Evolutionary conservation across 2,797 vertebrate species (phyloP).

Genomic region (Thalassophryne amazonica): DNA sequence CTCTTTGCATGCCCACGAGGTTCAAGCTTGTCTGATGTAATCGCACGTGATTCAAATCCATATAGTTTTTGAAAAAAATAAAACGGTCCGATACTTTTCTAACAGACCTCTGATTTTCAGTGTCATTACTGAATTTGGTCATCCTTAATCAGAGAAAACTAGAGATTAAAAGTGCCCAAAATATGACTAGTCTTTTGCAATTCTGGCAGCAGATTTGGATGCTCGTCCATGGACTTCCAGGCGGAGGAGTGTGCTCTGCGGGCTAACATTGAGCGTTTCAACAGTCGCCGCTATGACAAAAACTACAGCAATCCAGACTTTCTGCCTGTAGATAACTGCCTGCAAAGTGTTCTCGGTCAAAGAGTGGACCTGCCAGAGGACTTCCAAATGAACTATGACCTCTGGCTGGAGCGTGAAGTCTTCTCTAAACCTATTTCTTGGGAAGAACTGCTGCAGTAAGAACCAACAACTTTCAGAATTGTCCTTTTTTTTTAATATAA

Average conservation of each 20-base stretch:
- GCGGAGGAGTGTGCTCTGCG: slow-evolving; percentile 94
- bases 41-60: too few species aligned
- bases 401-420: slow-evolving; percentile 96
- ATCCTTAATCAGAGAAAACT: too few species aligned
- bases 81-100: too few species aligned
- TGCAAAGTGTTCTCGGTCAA: slow-evolving; percentile 94
- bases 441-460: slow-evolving; percentile 90
- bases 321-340: slow-evolving; percentile 93
- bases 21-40: too few species aligned
- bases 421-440: slow-evolving; percentile 96
- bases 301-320: slow-evolving; percentile 85
- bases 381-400: slow-evolving; percentile 93
- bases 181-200: background rate
- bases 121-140: too few species aligned
- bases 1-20: too few species aligned
- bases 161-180: background rate
- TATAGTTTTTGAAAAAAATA: too few species aligned
- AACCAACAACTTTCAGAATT: background rate
- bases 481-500: background rate
- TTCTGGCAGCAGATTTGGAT: slow-evolving; percentile 79
- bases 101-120: too few species aligned
- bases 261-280: slow-evolving; percentile 94
- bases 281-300: slow-evolving; percentile 89
- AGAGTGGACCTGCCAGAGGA: slow-evolving; percentile 89
- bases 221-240: slow-evolving; percentile 97